Evolutionary conservation across 2,888 invertebrate genomes (phyloP).

Genomic region (Eupithecia vulgata): DNA sequence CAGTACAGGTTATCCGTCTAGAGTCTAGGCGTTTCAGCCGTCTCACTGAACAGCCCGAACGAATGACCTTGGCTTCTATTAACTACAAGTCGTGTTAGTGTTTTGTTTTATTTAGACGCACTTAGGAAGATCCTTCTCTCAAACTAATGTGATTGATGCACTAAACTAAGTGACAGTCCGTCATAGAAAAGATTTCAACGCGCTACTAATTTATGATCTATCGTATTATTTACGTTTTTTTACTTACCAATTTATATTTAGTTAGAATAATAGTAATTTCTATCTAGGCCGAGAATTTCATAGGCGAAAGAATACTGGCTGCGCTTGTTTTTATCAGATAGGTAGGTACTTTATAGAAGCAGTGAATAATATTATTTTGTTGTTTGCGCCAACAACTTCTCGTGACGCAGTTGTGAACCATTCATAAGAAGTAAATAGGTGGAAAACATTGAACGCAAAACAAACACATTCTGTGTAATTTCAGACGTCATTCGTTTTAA

Average conservation of each 20-base stretch:
- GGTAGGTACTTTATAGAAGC: slow-evolving; percentile 21
- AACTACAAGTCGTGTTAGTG: too few species aligned
- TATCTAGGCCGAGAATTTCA: slow-evolving; percentile 21
- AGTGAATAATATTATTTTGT: slow-evolving; percentile 38
- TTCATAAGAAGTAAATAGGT: slow-evolving; percentile 51
- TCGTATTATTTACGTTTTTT: slow-evolving; percentile 29
- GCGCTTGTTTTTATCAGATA: slow-evolving; percentile 32
- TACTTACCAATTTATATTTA: background rate
- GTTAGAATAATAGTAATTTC: background rate
- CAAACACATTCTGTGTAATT: slow-evolving; percentile 23
- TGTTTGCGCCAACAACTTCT: slow-evolving; percentile 47
- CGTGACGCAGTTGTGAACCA: slow-evolving; percentile 52
- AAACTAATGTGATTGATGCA: background rate
- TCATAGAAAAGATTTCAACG: background rate
- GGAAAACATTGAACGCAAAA: slow-evolving; percentile 34
- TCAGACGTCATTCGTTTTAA: slow-evolving; percentile 17
- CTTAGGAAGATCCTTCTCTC: background rate
- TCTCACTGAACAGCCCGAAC: slow-evolving; percentile 9
- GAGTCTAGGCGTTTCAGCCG: slow-evolving; percentile 35
- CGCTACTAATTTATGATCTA: background rate
- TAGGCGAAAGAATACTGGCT: slow-evolving; percentile 9
- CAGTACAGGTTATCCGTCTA: slow-evolving; percentile 47
- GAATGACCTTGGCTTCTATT: background rate
- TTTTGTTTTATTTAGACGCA: background rate
- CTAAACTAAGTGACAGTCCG: background rate